These are phyloP conservation scores for Eupithecia subfuscata DNA, from an alignment of 2,888 invertebrate species.

Conservation along the genomic window DNA sequence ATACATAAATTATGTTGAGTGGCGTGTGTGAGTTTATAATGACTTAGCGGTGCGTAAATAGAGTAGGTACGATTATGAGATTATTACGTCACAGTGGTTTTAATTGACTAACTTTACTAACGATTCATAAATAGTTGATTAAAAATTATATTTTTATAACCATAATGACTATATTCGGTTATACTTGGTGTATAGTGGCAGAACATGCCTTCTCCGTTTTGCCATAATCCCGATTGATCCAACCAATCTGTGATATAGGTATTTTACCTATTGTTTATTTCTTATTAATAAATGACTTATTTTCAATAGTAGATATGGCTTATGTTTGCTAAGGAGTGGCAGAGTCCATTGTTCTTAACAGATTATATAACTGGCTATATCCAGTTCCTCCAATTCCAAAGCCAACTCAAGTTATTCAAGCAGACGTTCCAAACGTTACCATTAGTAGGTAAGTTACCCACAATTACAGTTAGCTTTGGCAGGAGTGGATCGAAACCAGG, in stretches of 20 bases:
- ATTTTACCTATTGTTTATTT: neutral
- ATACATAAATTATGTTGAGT: constrained; percentile 6
- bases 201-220: neutral
- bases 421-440: constrained; percentile 18
- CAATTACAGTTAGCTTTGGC: constrained; percentile 55
- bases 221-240: neutral
- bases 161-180: too few species aligned
- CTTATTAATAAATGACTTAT: neutral
- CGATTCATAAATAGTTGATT: neutral
- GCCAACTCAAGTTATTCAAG: constrained; percentile 8
- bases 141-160: too few species aligned
- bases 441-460: constrained; percentile 31
- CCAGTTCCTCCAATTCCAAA: neutral
- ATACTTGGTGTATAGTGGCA: neutral
- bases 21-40: neutral
- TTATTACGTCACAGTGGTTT: neutral
- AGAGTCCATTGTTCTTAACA: neutral
- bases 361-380: neutral
- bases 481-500: constrained; percentile 52
- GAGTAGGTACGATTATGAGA: neutral
- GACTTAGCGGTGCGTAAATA: neutral
- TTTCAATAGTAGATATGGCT: neutral
- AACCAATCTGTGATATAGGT: neutral
- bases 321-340: neutral
- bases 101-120: neutral